These are phyloP conservation scores for Copsychus sechellarum DNA, from an alignment of 2,113 vertebrate species.

Conservation along the genomic window DNA sequence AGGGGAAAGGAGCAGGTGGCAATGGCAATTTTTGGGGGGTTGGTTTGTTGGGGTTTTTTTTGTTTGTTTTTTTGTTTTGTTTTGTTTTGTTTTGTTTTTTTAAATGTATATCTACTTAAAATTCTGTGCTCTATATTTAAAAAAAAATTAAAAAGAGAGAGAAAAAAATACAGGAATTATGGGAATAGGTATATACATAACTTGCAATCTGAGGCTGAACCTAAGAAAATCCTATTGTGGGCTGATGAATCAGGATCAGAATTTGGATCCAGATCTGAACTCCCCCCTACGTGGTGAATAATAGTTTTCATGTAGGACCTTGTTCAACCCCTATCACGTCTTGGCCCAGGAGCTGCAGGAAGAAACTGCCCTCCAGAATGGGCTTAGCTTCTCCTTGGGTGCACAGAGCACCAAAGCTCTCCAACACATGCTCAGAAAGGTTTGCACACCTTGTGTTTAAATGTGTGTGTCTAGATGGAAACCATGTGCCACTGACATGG, in stretches of 20 bases:
- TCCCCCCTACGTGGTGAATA: background rate
- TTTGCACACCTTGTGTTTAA: background rate
- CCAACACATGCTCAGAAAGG: background rate
- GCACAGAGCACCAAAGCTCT: background rate
- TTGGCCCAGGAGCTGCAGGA: background rate
- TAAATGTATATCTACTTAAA: background rate
- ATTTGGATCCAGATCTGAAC: background rate
- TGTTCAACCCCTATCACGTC: background rate
- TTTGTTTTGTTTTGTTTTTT: background rate
- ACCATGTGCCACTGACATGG: background rate
- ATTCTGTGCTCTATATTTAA: background rate
- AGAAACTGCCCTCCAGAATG: background rate
- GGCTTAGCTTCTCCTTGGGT: background rate
- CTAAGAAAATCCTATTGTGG: background rate
- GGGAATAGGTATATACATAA: background rate
- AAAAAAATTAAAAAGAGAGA: background rate
- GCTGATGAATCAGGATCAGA: background rate
- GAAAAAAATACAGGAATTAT: background rate
- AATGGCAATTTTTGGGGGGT: background rate
- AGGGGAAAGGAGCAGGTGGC: slow-evolving; percentile 66
- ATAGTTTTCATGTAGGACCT: background rate
- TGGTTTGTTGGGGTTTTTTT: background rate
- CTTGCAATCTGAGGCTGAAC: background rate
- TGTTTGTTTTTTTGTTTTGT: background rate
- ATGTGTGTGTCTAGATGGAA: background rate